Evolutionary conservation across 2,113 vertebrate genomes (phyloP).

Genomic region (Cryptotis parvus): DNA sequence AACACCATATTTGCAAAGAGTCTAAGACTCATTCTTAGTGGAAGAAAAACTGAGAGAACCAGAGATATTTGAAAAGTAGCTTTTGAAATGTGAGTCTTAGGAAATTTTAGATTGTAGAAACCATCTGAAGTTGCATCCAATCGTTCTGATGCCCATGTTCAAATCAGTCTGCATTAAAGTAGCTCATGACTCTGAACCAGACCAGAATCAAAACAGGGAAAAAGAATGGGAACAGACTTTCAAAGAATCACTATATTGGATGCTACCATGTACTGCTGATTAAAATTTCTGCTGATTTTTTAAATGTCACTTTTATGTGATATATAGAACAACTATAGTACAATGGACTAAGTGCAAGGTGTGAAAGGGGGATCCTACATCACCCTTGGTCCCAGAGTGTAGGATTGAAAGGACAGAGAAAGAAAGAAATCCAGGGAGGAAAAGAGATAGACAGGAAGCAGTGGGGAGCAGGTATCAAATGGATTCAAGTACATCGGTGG

Average conservation of each 20-base stretch:
- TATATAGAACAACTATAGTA: too few species aligned
- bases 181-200: neutral
- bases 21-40: neutral
- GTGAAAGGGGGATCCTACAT: too few species aligned
- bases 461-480: too few species aligned
- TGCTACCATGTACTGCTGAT: neutral
- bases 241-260: neutral
- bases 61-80: neutral
- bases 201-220: neutral
- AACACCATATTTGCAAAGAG: neutral
- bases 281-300: neutral
- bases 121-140: neutral
- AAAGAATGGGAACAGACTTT: neutral
- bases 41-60: neutral
- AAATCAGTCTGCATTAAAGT: neutral
- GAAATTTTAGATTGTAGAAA: neutral
- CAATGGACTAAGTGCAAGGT: too few species aligned
- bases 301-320: too few species aligned
- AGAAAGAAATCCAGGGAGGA: too few species aligned
- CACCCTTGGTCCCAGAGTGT: too few species aligned
- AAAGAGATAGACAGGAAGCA: too few species aligned
- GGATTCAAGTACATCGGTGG: too few species aligned
- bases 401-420: too few species aligned
- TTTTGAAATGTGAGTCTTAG: neutral
- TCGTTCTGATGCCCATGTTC: neutral